Evolutionary conservation across 2,888 invertebrate species (phyloP), one percentile per base, ranked within the genome.

Genomic region (Cephus pygmeus): DNA sequence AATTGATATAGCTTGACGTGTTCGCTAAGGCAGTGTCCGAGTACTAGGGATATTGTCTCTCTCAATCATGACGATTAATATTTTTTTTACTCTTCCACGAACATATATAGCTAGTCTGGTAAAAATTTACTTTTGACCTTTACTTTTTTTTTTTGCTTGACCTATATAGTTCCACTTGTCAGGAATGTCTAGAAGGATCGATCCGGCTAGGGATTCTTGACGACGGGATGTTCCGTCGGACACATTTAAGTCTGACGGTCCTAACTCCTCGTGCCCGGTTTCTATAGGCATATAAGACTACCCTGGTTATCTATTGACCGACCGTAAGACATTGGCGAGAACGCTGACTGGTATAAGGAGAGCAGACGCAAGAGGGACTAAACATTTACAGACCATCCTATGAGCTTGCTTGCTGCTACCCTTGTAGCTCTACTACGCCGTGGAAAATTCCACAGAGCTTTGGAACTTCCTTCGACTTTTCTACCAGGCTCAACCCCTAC

Each of bases 401-500:
- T 71, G 12, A 30, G 71, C 36, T 36, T 36, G 71, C 71, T 34
- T 36, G 71, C 71, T 34, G 71, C 33, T 34, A 30, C 15, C 69
- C 31, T 33, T 12, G 30, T 30, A 30, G 6, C 33, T 15, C 69
- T 12, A 12, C 69, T 12, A 31, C 33, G 31, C 31, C 71, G 34
- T 71, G 71, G 71, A 71, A 71, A 71, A 71, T 71, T 71, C 71
- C 71, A 71, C 71, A 34, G 71, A 31, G 71, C 31, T 34, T 71
- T 33, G 71, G 69, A 71, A 23, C 33, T 71, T 71, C 15, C 31
- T 34, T 56, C 56, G 56, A 56, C 15, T 56, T 23, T 56, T 56
- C 23, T 56, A 9, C 56, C 56, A 56, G 56, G 23, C 56, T 56
- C 56, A 23, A 12, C 36, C 23, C 56, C 56, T 56, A 56, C 56